Base-by-base conservation (phyloP, 64 coral and sea anemone genomes). In the Astreopora myriophthalma region DNA sequence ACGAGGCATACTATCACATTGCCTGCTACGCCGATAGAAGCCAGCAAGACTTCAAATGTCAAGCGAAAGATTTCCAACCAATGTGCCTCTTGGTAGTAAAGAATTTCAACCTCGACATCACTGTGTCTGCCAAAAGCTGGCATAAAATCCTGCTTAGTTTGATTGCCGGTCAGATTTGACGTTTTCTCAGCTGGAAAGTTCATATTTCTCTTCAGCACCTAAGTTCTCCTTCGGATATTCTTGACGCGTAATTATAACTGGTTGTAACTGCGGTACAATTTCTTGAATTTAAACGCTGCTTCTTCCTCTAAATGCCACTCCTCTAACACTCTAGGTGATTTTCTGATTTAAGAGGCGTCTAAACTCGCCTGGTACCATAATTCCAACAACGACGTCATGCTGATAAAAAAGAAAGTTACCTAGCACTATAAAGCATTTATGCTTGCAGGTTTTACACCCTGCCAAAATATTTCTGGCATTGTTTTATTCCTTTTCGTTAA, bases 1-100 rank as follows among this genome's bases (percentile, higher is more conserved):
- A 92, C 86, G 22, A 88, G 25, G 31, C 90, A 96, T 1, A 96
- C 87, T 31, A 96, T 58, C 1, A 79, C 28, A 58, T 96, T 96
- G 26, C 94, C 94, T 85, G 76, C 67, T 64, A 96, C 71, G 6
- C 94, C 94, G 6, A 95, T 26, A 49, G 79, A n/a, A 16, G 85
- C 89, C 20, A 96, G 79, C 40, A 72, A 33, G 39, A 75, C 67
- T 48, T 96, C 73, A 14, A 96, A 36, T 1, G 76, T 58, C 3
- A 96, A 60, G 11, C 90, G 73, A 39, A 80, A 25, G 3, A 96
- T 26, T 34, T 88, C 65, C 1, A 91, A 34, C 20, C 48, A 82
- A 0, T 52, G 22, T 6, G 89, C 28, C 29, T 91, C 89, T 16
- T 37, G 71, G 36, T 80, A 81, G 19, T 82, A 91, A 0, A 7